Evolutionary conservation across 1,140 invertebrate species (phyloP), one percentile per base, ranked within the genome.

Genomic region (Philaenus spumarius): DNA sequence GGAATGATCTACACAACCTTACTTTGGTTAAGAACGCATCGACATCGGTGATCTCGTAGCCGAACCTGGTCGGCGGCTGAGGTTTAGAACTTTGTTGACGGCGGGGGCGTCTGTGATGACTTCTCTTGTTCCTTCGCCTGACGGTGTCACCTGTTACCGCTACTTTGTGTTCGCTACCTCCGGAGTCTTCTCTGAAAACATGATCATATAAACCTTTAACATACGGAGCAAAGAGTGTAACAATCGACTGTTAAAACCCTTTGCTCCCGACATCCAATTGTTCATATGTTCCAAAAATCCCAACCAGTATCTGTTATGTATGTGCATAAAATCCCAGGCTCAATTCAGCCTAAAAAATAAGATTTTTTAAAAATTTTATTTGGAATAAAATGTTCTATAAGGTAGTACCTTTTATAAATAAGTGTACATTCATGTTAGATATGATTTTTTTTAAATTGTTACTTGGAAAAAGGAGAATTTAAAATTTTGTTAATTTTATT

Each of bases 41-140:
- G 30, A 88, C 77, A 69, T 89, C 85, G 46, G 79, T 75, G 22
- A 88, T 88, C 58, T 88, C 84, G 61, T 88, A 89, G 24, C 84
- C 85, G 61, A 88, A 87, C 56, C 66, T 67, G 30, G 61, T 67
- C 0, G 64, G 64, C 14, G 65, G 60, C 60, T 69, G 68, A 7
- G 65, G 47, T 39, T 66, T 73, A 39, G 71, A 69, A 17, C 60
- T 65, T 5, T 68, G 66, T 64, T 67, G 71, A 50, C 68, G 67
- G 3, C 68, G 23, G 34, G 53, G 45, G 14, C 7, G 14, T 12
- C 19, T 15, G 7, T 35, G 26, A 35, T 58, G 55, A 9, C 17
- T 34, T n/a, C 34, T 19, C 43, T 58, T 58, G 7, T 47, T 20
- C 17, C 34, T 23, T 2, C 55, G 23, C 14, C 30, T 14, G 7